These are phyloP conservation scores for Paguma larvata DNA, from an alignment of 2,797 vertebrate species.

Conservation along the genomic window DNA sequence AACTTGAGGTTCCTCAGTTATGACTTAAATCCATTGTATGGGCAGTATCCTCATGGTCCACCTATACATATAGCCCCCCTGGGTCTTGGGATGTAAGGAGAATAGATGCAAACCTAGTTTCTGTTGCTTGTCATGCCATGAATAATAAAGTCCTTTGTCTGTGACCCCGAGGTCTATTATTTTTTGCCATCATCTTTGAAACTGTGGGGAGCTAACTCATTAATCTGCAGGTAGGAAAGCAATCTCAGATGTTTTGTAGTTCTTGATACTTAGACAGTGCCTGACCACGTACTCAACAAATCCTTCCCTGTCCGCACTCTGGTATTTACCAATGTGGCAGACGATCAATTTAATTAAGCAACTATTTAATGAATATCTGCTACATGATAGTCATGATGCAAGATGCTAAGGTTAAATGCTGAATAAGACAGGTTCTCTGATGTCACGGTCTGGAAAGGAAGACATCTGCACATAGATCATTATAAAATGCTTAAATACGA, in stretches of 20 bases:
- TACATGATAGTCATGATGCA: not conserved
- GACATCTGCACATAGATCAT: not conserved
- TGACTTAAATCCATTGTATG: not conserved
- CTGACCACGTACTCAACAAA: not conserved
- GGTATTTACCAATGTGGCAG: not conserved
- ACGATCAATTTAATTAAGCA: not conserved
- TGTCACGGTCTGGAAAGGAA: not conserved
- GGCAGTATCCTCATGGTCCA: too few relatives aligned
- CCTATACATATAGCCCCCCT: fast-evolving
- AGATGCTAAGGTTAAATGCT: not conserved
- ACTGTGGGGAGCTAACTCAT: not conserved
- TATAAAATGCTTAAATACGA: not conserved
- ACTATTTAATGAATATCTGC: not conserved
- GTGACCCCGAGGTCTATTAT: not conserved
- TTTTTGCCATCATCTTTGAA: not conserved
- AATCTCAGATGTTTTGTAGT: not conserved
- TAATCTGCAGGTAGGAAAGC: not conserved
- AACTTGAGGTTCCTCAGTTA: not conserved
- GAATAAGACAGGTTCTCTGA: slow-evolving; percentile 3
- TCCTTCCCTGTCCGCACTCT: not conserved
- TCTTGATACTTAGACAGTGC: not conserved
- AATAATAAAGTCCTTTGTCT: not conserved
- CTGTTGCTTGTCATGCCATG: not conserved
- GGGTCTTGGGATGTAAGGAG: not conserved
- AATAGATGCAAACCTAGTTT: not conserved